These are phyloP conservation scores for Leucophora obtusa DNA, from an alignment of 2,888 invertebrate species.

Conservation along the genomic window DNA sequence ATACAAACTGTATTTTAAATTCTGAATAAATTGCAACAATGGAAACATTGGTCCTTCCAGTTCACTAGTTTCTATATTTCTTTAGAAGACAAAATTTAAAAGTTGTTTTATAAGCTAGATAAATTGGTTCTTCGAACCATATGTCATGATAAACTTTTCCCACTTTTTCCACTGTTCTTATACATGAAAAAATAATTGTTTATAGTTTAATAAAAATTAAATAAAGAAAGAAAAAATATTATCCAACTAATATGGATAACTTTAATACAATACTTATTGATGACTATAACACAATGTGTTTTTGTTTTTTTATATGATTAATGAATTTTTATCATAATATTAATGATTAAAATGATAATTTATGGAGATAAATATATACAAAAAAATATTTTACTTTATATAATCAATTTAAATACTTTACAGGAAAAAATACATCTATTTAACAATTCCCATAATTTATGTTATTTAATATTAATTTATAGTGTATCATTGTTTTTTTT, in stretches of 20 bases:
- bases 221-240: too few relatives aligned
- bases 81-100: too few relatives aligned
- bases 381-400: conserved; percentile 32
- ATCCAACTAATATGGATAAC: too few relatives aligned
- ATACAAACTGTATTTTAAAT: too few relatives aligned
- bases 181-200: too few relatives aligned
- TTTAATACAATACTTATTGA: background rate
- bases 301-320: background rate
- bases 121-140: background rate
- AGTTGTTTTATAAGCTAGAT: too few relatives aligned
- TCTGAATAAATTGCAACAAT: too few relatives aligned
- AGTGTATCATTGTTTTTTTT: conserved; percentile 5
- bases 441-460: conserved; percentile 39
- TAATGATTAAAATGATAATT: conserved; percentile 8
- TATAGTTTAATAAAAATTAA: too few relatives aligned
- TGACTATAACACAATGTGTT: background rate
- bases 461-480: conserved; percentile 21
- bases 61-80: too few relatives aligned
- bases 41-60: too few relatives aligned
- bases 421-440: conserved; percentile 17
- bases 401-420: conserved; percentile 45
- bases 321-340: background rate
- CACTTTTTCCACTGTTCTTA: background rate
- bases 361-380: conserved; percentile 30
- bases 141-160: too few relatives aligned